Base-by-base conservation (phyloP, 2,113 vertebrate species). In the Vulpes lagopus region DNA sequence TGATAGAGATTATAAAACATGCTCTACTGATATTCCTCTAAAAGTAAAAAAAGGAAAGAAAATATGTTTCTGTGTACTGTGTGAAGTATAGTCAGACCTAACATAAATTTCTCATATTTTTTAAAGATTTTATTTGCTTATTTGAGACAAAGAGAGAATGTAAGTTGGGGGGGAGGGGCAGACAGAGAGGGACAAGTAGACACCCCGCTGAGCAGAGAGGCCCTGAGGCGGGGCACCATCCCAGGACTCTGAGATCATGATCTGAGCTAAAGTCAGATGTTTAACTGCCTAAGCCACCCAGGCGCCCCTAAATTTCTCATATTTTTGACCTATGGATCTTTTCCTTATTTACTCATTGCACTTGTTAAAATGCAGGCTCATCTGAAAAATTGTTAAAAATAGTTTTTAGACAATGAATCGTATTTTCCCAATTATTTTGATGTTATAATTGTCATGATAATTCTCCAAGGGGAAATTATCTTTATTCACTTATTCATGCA, bases 381-480 rank as follows among this genome's bases (percentile, higher is more conserved):
- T 87, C 55, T 83, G 74, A 93, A 92, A 94, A 87, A 80, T 30
- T 55, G 27, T 55, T 88, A 73, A 93, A 89, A 82, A 76, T 80
- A 89, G 20, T 32, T 84, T 83, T 94, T 89, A 84, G 69, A 95
- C n/a, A 93, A 89, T 22, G 5, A 80, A 55, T 64, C 9, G 51
- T 81, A 71, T 76, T 91, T 85, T 86, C 35, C 16, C 5, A 83
- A 55, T 69, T 85, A 91, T 80, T 93, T 97, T 85, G 93, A 89
- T n/a, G 49, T 16, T 59, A 15, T 67, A 43, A 71, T 85, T 94
- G 7, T 93, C 65, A 79, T 85, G 49, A 57, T 92, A 87, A 86
- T 84, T 90, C 64, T 91, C 35, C 30, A 79, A 59, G 51, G 73
- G 19, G 65, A 94, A 67, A 65, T 83, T 53, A 57, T 84, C 14